phyloP scores from a whole-genome alignment of 2,888 invertebrate species.

The Agrotis exclamationis region DNA sequence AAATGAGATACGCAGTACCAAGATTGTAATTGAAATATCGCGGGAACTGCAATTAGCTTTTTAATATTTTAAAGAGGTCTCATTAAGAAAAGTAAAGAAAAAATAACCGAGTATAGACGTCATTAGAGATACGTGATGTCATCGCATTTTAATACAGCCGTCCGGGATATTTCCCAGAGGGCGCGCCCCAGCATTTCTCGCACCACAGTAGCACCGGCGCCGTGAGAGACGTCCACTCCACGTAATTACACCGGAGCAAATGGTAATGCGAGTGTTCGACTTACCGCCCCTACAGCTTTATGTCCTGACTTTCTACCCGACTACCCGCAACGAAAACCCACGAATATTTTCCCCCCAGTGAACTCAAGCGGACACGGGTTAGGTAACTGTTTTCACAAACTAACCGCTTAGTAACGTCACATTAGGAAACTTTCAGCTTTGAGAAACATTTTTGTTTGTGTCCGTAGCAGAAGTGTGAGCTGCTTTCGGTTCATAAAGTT shows the following conservation, averaged over 20 bases:
- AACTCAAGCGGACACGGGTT: constrained; percentile 42
- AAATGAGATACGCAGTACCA: neutral
- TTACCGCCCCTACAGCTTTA: constrained; percentile 41
- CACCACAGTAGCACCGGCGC: neutral
- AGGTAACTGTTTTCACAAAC: constrained; percentile 48
- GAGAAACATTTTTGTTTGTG: constrained; percentile 29
- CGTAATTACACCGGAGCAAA: constrained; percentile 72
- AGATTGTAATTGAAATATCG: constrained; percentile 1
- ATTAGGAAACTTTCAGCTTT: constrained; percentile 38
- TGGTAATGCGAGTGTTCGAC: constrained; percentile 58
- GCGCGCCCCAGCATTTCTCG: constrained; percentile 17
- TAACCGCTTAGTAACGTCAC: constrained; percentile 34
- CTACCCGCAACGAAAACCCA: constrained; percentile 22
- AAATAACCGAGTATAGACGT: constrained; percentile 17
- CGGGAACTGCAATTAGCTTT: neutral
- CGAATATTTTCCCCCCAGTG: constrained; percentile 41
- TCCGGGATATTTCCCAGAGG: constrained; percentile 69
- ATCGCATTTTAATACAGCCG: constrained; percentile 70
- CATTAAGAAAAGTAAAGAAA: constrained; percentile 21
- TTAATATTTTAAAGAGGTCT: constrained; percentile 14
- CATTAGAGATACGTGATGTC: constrained; percentile 62
- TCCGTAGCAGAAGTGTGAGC: constrained; percentile 11
- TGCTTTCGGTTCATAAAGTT: constrained; percentile 22
- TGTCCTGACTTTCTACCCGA: constrained; percentile 39
- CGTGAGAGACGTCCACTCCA: constrained; percentile 67